A percentile compares a stretch with the other conserved stretches of the same genome.
Evolutionary conservation across 1,140 invertebrate species (phyloP).

Genomic region (Proctacanthus coquilletti): DNA sequence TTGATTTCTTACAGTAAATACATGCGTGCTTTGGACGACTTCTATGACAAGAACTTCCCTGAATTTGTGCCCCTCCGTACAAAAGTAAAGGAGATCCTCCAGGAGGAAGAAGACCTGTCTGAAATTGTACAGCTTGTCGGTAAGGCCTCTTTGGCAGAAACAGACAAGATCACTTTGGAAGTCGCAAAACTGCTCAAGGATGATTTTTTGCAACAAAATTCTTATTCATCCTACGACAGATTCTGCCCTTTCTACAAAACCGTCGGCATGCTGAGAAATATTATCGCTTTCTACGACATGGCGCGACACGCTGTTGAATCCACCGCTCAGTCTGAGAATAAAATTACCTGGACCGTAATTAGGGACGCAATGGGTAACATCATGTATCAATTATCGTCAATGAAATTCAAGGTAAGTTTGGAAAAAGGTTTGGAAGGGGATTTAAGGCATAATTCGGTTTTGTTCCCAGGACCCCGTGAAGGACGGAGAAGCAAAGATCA

Average conservation of each 20-base stretch:
- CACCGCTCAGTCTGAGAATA: conserved; percentile 97
- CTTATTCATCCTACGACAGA: conserved; percentile 91
- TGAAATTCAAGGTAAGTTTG: conserved; percentile 92
- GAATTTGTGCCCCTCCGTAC: conserved; percentile 94
- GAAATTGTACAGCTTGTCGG: conserved; percentile 99
- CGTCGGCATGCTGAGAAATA: conserved; percentile 95
- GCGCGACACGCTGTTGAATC: conserved; percentile 93
- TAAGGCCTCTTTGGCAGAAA: conserved; percentile 96
- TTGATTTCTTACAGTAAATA: conserved; percentile 99
- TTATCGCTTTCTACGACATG: conserved; percentile 98
- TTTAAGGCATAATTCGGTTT: too few relatives aligned
- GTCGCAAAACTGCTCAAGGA: conserved; percentile 97
- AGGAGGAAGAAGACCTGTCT: conserved; percentile 98
- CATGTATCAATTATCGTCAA: conserved; percentile 93
- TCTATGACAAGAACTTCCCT: conserved; percentile 97
- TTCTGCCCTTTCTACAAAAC: conserved; percentile 99
- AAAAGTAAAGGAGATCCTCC: conserved; percentile 91
- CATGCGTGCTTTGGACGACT: conserved; percentile 93
- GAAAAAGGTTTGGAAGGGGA: background rate
- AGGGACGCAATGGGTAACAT: conserved; percentile 92
- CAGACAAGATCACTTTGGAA: conserved; percentile 98
- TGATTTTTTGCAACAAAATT: conserved; percentile 98
- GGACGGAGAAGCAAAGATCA: conserved; percentile 95
- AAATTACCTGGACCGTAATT: conserved; percentile 97
- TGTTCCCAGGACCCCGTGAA: conserved; percentile 79